Percentiles rank a stretch among this genome's conserved stretches.
Evolutionary conservation across 2,888 invertebrate species (phyloP).

Genomic region (Xanthia icteritia): DNA sequence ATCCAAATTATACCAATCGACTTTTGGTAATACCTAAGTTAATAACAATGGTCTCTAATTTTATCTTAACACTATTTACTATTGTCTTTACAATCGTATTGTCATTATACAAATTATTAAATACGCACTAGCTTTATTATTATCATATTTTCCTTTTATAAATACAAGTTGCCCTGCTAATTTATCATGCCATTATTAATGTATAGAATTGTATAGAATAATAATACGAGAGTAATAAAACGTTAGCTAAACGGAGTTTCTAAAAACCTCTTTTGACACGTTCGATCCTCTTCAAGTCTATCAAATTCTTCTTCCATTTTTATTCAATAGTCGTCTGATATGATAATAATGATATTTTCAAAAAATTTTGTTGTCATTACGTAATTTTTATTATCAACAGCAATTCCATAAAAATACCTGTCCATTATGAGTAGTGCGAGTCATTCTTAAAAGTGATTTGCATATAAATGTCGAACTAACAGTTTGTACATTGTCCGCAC

Average conservation of each 20-base stretch:
- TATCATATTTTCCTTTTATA: constrained; percentile 59
- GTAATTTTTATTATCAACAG: constrained; percentile 44
- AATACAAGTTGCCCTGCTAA: constrained; percentile 53
- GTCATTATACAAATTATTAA: constrained; percentile 74
- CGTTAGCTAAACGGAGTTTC: constrained; percentile 57
- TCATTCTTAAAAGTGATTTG: constrained; percentile 7
- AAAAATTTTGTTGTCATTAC: constrained; percentile 42
- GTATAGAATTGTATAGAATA: constrained; percentile 64
- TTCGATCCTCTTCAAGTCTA: constrained; percentile 55
- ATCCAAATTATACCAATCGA: constrained; percentile 45
- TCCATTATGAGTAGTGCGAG: constrained; percentile 19
- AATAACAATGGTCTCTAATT: constrained; percentile 78
- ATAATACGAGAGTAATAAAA: constrained; percentile 64
- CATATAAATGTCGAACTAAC: neutral
- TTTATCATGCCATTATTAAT: constrained; percentile 57
- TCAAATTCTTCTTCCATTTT: constrained; percentile 50
- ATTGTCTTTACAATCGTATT: constrained; percentile 81
- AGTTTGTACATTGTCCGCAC: neutral
- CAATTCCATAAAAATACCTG: constrained; percentile 35
- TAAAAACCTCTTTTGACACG: constrained; percentile 45
- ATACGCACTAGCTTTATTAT: constrained; percentile 58
- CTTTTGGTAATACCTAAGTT: constrained; percentile 59
- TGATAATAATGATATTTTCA: constrained; percentile 80
- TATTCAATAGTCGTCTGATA: constrained; percentile 75
- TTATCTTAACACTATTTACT: constrained; percentile 72